Conservation (phyloP, 2,797 vertebrate genomes). For the Gymnoscopelus microlampas region DNA sequence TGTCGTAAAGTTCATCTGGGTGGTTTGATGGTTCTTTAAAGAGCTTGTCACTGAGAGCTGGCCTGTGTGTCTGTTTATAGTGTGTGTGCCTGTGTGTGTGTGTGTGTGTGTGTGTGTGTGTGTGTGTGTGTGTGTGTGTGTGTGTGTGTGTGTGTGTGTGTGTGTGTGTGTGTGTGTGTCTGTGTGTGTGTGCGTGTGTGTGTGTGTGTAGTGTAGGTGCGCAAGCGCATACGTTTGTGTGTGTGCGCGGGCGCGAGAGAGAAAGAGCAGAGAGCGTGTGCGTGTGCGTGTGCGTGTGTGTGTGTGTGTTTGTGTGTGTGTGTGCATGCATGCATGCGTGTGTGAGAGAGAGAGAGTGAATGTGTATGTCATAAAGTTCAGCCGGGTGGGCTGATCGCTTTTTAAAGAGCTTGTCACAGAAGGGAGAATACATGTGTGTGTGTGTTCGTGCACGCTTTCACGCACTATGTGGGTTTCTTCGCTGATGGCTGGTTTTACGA, state of each 20-base stretch:
- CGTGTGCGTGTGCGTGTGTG: slow-evolving; percentile 1
- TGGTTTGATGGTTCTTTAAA: slow-evolving; percentile 68
- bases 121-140: slow-evolving; percentile 20
- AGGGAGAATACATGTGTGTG: slow-evolving; percentile 18
- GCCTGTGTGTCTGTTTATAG: too few species aligned
- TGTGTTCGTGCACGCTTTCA: slow-evolving; percentile 26
- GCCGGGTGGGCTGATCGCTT: slow-evolving; percentile 63
- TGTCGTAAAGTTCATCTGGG: slow-evolving; percentile 72
- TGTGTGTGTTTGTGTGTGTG: slow-evolving; percentile 13
- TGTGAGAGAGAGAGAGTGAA: slow-evolving; percentile 28
- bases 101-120: slow-evolving; percentile 21
- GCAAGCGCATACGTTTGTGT: too few species aligned
- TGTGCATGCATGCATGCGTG: slow-evolving; percentile 6
- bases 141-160: slow-evolving; percentile 21
- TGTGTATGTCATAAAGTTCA: slow-evolving; percentile 64
- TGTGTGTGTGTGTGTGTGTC: slow-evolving; percentile 16
- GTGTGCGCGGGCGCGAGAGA: slow-evolving; percentile 5
- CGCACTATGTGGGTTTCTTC: neutral
- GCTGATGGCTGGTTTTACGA: slow-evolving; percentile 1
- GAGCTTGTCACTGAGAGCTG: slow-evolving; percentile 51
- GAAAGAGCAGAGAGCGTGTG: neutral
- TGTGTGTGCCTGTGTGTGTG: too few species aligned
- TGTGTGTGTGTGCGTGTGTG: slow-evolving; percentile 11
- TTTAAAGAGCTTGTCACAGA: slow-evolving; percentile 64
- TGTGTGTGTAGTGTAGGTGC: too few species aligned